Base-by-base conservation (phyloP, 2,888 invertebrate genomes). In the Tridacna crocea region DNA sequence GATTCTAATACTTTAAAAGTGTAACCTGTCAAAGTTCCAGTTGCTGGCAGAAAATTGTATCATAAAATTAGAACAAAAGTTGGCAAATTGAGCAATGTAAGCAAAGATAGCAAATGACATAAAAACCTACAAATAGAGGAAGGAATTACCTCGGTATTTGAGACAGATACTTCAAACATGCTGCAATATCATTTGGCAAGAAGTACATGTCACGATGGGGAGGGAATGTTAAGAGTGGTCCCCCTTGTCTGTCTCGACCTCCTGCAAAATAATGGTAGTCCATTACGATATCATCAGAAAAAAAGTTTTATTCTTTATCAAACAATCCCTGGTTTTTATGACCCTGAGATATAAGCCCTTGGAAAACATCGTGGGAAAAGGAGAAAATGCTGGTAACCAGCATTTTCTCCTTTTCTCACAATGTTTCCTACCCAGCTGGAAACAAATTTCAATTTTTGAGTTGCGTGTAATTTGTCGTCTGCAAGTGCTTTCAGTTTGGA, bases 221-320 rank as follows among this genome's bases (percentile, higher is more conserved):
- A 36, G 98, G 98, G 95, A 98, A 98, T 93, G 97, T 97, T 91
- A 99, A 95, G 88, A 98, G 96, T 26, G 98, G 98, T 19, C 98
- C 98, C 80, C 98, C 98, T 89, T 98, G 96, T 83, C 97, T 96
- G 95, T 99, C 99, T 89, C 99, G 96, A 75, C 98, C 98, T 63
- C 99, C 95, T 94, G 73, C 2, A 36, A 27, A 24, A 47, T 17
- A 74, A 10, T 55, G 58, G 36, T 27, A 22, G 15, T 48, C 61
- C 36, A 36, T 36, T 8, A 36, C 36, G 8, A 4, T 36, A 36
- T 55, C n/a, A 55, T 55, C n/a, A 2, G 15, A 0, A 61, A 15
- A 19, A 17, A 4, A 13, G 61, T 61, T 13, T 22, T 10, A 61
- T 3, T 4, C 17, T 55, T 19, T 6, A n/a, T n/a, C n/a, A n/a